A percentile compares a stretch with the other conserved stretches of the same genome.
phyloP scores from a whole-genome alignment of 2,797 vertebrate genomes.

The Tinamus major region DNA sequence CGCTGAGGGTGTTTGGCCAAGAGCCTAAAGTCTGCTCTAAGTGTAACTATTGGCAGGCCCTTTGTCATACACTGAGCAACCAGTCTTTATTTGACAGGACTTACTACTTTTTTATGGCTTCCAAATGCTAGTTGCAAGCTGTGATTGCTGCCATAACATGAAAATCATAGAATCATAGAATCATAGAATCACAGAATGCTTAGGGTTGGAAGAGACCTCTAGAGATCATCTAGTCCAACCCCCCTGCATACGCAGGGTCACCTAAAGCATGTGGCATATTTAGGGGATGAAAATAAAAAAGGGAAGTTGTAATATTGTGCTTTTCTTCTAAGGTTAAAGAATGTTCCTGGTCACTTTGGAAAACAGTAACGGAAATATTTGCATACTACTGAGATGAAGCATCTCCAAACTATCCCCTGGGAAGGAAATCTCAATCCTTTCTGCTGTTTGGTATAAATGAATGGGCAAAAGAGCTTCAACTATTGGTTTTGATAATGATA shows the following conservation, averaged over 20 bases:
- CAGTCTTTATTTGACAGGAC: neutral
- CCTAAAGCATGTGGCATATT: too few relatives aligned
- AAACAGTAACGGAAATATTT: constrained; percentile 7
- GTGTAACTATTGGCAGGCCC: neutral
- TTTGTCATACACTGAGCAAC: neutral
- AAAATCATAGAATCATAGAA: too few relatives aligned
- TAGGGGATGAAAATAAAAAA: neutral
- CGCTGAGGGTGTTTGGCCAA: neutral
- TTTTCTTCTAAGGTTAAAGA: constrained; percentile 13
- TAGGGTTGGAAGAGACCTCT: too few relatives aligned
- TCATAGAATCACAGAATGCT: too few relatives aligned
- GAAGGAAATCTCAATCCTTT: constrained; percentile 1
- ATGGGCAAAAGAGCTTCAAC: neutral
- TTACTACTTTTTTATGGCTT: neutral
- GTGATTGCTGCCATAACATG: neutral
- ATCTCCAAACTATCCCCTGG: neutral
- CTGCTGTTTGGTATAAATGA: constrained; percentile 36
- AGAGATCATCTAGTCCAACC: too few relatives aligned
- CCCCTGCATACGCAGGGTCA: too few relatives aligned
- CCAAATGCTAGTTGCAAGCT: neutral
- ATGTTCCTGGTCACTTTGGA: neutral
- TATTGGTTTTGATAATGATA: constrained; percentile 34
- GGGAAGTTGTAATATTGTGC: neutral
- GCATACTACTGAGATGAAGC: neutral
- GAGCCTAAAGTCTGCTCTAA: neutral